A percentile compares a stretch with the other conserved stretches of the same genome.
These are phyloP conservation scores for Gopherus flavomarginatus DNA, from an alignment of 2,113 vertebrate species.

Conservation along the genomic window DNA sequence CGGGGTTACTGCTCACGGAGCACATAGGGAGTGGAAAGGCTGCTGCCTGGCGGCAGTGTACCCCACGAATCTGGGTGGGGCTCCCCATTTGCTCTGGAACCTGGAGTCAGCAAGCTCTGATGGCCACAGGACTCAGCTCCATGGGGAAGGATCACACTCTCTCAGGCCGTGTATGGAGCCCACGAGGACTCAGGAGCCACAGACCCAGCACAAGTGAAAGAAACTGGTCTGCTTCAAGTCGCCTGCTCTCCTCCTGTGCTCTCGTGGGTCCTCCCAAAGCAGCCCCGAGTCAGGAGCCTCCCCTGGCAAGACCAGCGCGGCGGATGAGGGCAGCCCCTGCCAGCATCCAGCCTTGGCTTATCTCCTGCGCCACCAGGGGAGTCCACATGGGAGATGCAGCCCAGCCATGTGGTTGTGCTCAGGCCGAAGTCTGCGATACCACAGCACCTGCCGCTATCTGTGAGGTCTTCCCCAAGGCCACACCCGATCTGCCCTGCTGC, in stretches of 20 bases:
- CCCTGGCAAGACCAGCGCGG: accelerated
- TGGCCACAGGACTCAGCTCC: background rate
- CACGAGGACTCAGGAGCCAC: background rate
- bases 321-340: background rate
- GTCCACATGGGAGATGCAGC: background rate
- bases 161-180: background rate
- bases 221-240: background rate
- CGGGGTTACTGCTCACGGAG: background rate
- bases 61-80: background rate
- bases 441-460: background rate
- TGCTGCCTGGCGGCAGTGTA: background rate
- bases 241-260: background rate
- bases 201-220: background rate
- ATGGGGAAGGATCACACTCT: background rate
- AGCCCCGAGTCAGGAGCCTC: accelerated
- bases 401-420: background rate
- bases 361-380: background rate
- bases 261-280: background rate
- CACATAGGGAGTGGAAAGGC: background rate
- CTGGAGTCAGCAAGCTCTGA: background rate
- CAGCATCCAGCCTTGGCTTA: background rate
- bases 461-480: background rate
- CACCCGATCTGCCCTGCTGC: background rate
- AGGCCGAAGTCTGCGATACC: background rate
- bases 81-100: background rate